phyloP scores from a whole-genome alignment of 2,888 invertebrate genomes.

The Ecliptopera silaceata region DNA sequence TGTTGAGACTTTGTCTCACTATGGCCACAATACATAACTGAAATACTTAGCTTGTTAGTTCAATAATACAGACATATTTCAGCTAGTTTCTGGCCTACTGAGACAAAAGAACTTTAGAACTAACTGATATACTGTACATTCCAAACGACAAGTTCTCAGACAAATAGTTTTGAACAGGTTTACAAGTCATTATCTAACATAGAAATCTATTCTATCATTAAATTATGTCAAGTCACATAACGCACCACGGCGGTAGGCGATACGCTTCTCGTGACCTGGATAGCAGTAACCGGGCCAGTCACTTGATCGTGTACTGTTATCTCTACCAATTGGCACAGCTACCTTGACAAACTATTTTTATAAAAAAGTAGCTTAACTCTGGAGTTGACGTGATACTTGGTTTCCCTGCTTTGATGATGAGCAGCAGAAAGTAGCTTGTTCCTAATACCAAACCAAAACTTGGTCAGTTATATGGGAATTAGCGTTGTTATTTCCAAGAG shows the following conservation, averaged over 20 bases:
- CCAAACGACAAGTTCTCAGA: conserved; percentile 1
- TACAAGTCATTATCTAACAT: conserved; percentile 36
- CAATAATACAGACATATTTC: too few relatives aligned
- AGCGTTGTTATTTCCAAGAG: too few relatives aligned
- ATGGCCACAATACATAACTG: too few relatives aligned
- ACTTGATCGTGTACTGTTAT: conserved; percentile 45
- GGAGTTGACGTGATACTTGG: too few relatives aligned
- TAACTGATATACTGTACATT: not conserved
- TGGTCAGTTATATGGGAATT: too few relatives aligned
- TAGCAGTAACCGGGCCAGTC: conserved; percentile 54
- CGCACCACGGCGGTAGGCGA: conserved; percentile 43
- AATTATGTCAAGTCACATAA: conserved; percentile 59
- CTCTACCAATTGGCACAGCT: conserved; percentile 44
- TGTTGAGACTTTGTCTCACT: too few relatives aligned
- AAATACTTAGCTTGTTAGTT: too few relatives aligned
- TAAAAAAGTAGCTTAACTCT: too few relatives aligned
- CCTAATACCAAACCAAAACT: too few relatives aligned
- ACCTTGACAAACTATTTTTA: too few relatives aligned
- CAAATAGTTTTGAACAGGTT: conserved; percentile 26
- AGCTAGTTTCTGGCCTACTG: too few relatives aligned
- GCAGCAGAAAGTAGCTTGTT: too few relatives aligned
- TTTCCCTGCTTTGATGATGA: not conserved
- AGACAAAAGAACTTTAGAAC: not conserved
- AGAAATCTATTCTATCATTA: conserved; percentile 42
- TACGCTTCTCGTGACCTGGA: conserved; percentile 59